Conservation (phyloP, 2,888 invertebrate species). For the Eupithecia exiguata region DNA sequence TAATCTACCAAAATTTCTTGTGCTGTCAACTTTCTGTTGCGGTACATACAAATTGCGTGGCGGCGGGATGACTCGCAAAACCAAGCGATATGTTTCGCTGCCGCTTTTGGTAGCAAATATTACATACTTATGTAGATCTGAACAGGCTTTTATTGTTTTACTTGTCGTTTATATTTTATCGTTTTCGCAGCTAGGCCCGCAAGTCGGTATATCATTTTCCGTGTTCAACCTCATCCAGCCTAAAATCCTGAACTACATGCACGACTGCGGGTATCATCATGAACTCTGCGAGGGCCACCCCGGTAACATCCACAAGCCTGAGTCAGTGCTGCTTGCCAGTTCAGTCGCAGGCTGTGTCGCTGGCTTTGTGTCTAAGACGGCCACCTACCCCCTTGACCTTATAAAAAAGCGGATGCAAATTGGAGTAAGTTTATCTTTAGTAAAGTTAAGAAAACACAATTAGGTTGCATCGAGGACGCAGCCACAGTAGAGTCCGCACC, state of each 20-base stretch:
- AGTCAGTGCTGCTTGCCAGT: conserved; percentile 65
- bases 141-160: background rate
- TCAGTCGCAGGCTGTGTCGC: conserved; percentile 86
- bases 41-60: too few species aligned
- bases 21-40: too few species aligned
- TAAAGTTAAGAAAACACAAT: background rate
- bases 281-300: conserved; percentile 33
- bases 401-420: conserved; percentile 93
- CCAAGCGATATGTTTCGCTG: background rate
- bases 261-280: conserved; percentile 41
- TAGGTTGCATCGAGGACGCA: background rate
- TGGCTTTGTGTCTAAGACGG: conserved; percentile 89
- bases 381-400: conserved; percentile 94
- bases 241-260: conserved; percentile 45
- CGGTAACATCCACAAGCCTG: conserved; percentile 50
- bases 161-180: background rate
- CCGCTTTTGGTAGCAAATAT: background rate
- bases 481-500: too few species aligned
- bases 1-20: background rate
- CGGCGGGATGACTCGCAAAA: background rate
- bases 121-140: background rate
- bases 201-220: conserved; percentile 69
- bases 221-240: conserved; percentile 67
- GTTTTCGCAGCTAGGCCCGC: conserved; percentile 69
- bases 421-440: conserved; percentile 76